A percentile compares a stretch with the other conserved stretches of the same genome.
phyloP scores from a whole-genome alignment of 2,888 invertebrate genomes.

The Napeogenes inachia region DNA sequence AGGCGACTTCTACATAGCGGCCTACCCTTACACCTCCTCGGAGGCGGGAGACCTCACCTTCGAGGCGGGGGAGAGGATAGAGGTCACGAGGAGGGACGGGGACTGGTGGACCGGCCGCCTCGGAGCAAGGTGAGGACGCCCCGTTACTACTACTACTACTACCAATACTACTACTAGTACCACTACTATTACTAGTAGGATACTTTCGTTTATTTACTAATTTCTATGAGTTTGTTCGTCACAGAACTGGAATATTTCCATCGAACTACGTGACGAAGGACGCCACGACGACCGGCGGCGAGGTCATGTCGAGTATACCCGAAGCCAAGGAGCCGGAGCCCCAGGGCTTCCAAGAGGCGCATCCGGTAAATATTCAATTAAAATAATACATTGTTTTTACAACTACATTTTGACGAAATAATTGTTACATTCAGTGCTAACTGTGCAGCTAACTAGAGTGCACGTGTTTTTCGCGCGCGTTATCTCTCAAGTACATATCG shows the following conservation, averaged over 20 bases:
- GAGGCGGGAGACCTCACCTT: constrained; percentile 96
- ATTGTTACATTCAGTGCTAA: too few relatives aligned
- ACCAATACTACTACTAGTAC: too few relatives aligned
- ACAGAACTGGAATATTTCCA: constrained; percentile 94
- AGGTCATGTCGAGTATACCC: constrained; percentile 53
- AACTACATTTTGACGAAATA: too few relatives aligned
- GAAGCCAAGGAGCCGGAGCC: constrained; percentile 56
- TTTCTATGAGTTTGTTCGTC: background rate
- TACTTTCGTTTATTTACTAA: too few relatives aligned
- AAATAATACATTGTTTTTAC: too few relatives aligned
- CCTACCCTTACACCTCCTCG: constrained; percentile 92
- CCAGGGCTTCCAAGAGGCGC: background rate
- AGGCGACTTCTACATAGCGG: constrained; percentile 89
- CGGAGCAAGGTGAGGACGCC: constrained; percentile 74
- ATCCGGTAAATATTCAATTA: too few relatives aligned
- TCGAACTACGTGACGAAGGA: constrained; percentile 93
- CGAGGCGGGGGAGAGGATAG: constrained; percentile 90
- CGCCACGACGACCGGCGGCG: constrained; percentile 63
- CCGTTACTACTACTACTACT: too few relatives aligned
- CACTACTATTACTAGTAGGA: too few relatives aligned
- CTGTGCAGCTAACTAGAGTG: too few relatives aligned
- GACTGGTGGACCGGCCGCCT: constrained; percentile 99
- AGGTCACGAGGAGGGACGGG: constrained; percentile 92
- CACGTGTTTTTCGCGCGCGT: too few relatives aligned
- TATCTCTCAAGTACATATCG: too few relatives aligned